A percentile compares a stretch with the other conserved stretches of the same genome.
Conservation (phyloP, 1,140 invertebrate species). For the Listronotus oregonensis region DNA sequence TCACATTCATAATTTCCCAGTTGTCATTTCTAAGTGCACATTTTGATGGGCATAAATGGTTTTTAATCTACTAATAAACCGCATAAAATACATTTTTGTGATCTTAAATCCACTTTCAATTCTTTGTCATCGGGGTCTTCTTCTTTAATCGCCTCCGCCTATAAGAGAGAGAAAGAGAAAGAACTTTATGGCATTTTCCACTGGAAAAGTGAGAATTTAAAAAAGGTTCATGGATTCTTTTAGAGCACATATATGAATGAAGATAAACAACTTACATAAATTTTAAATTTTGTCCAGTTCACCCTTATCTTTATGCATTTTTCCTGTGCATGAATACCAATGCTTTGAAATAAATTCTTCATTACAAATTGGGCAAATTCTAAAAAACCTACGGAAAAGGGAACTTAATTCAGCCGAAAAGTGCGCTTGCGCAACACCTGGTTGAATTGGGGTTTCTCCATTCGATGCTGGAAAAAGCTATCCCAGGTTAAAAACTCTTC, state of each 20-base stretch:
- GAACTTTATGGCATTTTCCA: too few species aligned
- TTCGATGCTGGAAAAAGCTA: constrained; percentile 4
- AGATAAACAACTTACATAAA: neutral
- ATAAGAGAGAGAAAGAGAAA: neutral
- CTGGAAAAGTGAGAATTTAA: too few species aligned
- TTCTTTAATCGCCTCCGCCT: neutral
- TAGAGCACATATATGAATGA: too few species aligned
- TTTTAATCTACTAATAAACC: neutral
- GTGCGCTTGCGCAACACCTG: too few species aligned
- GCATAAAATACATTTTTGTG: constrained; percentile 7
- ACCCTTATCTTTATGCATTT: neutral
- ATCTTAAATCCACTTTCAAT: neutral
- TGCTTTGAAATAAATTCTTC: too few species aligned
- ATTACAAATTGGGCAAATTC: too few species aligned
- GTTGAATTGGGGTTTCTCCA: constrained; percentile 3
- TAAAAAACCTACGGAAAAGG: too few species aligned
- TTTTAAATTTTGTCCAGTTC: neutral
- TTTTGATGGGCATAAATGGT: neutral
- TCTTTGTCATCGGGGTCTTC: neutral
- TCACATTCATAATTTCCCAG: neutral
- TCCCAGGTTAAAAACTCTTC: neutral
- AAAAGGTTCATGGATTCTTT: too few species aligned
- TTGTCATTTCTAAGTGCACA: neutral
- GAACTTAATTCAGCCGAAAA: too few species aligned
- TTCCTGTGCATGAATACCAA: too few species aligned